Percentiles rank a stretch among this genome's conserved stretches.
Conservation (phyloP, 2,797 vertebrate species). For the Steatocranus sp. region DNA sequence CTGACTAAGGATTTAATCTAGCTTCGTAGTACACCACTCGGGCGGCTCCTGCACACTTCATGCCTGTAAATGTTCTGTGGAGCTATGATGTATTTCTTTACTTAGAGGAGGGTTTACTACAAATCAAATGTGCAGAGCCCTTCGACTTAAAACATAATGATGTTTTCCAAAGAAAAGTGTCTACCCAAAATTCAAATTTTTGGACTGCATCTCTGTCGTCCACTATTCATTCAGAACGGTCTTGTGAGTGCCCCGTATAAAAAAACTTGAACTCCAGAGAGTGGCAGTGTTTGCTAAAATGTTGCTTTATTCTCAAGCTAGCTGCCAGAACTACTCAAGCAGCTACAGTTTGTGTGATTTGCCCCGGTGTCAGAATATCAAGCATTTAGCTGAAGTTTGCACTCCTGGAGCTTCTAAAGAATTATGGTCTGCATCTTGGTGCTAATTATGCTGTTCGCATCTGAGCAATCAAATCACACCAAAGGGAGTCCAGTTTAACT, state of each 20-base stretch:
- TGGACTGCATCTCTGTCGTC: neutral
- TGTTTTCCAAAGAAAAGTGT: neutral
- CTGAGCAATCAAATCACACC: neutral
- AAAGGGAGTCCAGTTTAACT: neutral
- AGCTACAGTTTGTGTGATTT: neutral
- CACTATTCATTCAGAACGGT: fast-evolving
- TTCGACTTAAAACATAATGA: fast-evolving
- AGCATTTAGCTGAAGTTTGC: neutral
- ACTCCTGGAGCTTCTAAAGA: neutral
- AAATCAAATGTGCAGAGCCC: neutral
- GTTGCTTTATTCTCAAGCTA: neutral
- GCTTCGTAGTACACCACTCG: neutral
- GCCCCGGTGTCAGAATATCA: neutral
- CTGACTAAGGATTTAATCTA: fast-evolving
- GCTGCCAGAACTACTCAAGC: neutral
- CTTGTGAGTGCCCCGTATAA: neutral
- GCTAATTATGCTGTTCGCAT: fast-evolving
- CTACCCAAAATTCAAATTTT: neutral
- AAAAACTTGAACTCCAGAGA: neutral
- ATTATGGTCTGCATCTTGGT: neutral
- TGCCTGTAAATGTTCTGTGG: neutral
- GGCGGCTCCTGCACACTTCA: neutral
- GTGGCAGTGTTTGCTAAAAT: neutral
- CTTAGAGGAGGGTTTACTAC: neutral
- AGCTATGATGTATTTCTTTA: neutral